Evolutionary conservation across 2,113 vertebrate species (phyloP).

Genomic region (Planiliza haematocheilus): DNA sequence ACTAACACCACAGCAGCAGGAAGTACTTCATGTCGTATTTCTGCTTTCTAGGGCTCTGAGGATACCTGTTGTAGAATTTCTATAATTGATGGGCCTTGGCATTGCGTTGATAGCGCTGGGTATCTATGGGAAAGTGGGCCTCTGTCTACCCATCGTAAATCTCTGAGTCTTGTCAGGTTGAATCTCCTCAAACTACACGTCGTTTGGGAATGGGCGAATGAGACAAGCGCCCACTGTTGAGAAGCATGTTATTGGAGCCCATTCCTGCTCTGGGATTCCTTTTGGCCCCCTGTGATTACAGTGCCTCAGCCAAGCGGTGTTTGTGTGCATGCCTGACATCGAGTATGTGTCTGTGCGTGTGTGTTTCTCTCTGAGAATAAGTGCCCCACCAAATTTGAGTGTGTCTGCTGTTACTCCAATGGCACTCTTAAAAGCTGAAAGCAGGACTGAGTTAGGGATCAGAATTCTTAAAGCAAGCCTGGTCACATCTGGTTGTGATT

Average conservation of each 20-base stretch:
- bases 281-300: conserved; percentile 72
- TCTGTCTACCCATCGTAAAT: conserved; percentile 67
- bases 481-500: conserved; percentile 83
- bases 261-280: conserved; percentile 66
- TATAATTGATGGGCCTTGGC: conserved; percentile 63
- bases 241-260: conserved; percentile 74
- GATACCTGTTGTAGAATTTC: conserved; percentile 48
- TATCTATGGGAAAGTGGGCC: conserved; percentile 47
- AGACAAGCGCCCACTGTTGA: conserved; percentile 50
- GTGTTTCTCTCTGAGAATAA: conserved; percentile 38
- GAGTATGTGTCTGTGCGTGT: conserved; percentile 8
- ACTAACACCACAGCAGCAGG: conserved; percentile 25
- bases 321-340: conserved; percentile 45
- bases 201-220: conserved; percentile 53
- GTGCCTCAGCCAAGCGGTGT: conserved; percentile 35
- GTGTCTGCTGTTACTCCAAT: conserved; percentile 18
- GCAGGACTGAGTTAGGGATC: conserved; percentile 46
- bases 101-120: conserved; percentile 38
- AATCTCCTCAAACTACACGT: conserved; percentile 65
- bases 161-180: conserved; percentile 61
- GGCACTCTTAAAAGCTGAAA: conserved; percentile 24
- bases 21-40: conserved; percentile 3
- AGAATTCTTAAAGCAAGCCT: conserved; percentile 70
- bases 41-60: conserved; percentile 23
- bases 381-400: conserved; percentile 43